Conservation (phyloP, 2,888 invertebrate genomes). For the Netelia virgata region DNA sequence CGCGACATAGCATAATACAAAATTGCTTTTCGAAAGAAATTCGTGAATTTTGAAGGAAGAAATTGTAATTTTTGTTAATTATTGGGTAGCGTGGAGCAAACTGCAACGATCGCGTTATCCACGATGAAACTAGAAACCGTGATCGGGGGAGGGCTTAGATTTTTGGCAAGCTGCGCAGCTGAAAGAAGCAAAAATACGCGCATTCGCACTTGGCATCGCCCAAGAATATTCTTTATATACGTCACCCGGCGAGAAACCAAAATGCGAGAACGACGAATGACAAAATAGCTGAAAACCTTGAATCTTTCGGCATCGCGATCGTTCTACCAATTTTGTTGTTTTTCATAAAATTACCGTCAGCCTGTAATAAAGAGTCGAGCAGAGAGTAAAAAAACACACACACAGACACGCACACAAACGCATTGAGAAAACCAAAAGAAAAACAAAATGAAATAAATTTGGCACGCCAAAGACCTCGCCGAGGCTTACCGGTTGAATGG, state of each 20-base stretch:
- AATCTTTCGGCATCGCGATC: neutral
- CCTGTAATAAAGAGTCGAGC: neutral
- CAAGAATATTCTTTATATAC: constrained; percentile 57
- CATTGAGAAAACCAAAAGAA: constrained; percentile 12
- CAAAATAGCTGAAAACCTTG: constrained; percentile 19
- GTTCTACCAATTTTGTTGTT: neutral
- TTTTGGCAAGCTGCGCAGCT: constrained; percentile 59
- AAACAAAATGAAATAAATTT: constrained; percentile 64
- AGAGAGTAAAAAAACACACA: constrained; percentile 21
- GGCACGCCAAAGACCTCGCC: constrained; percentile 66
- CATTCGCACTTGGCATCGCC: constrained; percentile 62
- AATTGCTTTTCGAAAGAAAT: neutral
- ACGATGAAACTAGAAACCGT: constrained; percentile 27
- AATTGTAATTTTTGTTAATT: constrained; percentile 14
- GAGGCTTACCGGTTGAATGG: constrained; percentile 81
- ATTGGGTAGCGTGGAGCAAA: neutral
- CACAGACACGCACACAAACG: constrained; percentile 6
- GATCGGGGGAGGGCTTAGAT: constrained; percentile 24
- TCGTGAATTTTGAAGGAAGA: neutral
- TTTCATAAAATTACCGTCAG: neutral
- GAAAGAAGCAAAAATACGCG: constrained; percentile 63
- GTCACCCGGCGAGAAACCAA: constrained; percentile 47
- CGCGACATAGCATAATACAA: too few relatives aligned
- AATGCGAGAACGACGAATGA: constrained; percentile 47
- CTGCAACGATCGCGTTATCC: constrained; percentile 27